phyloP scores from a whole-genome alignment of 2,888 invertebrate genomes.

The Polyploca ridens region DNA sequence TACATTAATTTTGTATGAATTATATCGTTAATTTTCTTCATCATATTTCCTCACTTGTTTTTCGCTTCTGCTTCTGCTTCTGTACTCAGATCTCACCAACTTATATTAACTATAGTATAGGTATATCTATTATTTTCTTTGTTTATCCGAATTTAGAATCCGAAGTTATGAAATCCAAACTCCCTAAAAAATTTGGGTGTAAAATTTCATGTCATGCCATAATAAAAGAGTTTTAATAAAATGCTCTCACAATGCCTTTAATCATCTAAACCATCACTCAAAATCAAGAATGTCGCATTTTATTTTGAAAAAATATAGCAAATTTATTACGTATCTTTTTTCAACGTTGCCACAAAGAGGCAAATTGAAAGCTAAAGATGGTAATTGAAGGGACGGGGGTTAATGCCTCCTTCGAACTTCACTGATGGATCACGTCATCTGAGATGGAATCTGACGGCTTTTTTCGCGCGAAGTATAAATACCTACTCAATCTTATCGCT shows the following conservation, averaged over 20 bases:
- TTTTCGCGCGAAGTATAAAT: constrained; percentile 24
- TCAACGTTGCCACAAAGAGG: constrained; percentile 69
- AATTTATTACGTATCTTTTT: constrained; percentile 67
- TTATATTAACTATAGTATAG: no score
- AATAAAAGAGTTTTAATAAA: background rate
- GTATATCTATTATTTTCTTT: background rate
- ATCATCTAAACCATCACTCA: constrained; percentile 12
- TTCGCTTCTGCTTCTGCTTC: background rate
- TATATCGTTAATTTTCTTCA: background rate
- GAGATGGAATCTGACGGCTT: constrained; percentile 64
- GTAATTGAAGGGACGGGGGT: constrained; percentile 80
- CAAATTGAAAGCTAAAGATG: constrained; percentile 83
- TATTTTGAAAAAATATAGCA: constrained; percentile 45
- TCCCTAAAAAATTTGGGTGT: background rate
- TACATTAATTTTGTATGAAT: background rate
- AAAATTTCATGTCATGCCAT: background rate
- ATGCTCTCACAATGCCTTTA: background rate
- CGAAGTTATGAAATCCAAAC: no score
- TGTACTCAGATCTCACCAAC: background rate
- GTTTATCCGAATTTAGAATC: background rate
- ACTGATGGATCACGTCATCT: constrained; percentile 77
- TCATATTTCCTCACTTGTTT: background rate
- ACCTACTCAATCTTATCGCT: background rate
- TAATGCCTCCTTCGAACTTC: constrained; percentile 70
- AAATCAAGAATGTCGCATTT: constrained; percentile 27